Evolutionary conservation across 2,113 vertebrate genomes (phyloP).

Genomic region (Eclectus roratus): DNA sequence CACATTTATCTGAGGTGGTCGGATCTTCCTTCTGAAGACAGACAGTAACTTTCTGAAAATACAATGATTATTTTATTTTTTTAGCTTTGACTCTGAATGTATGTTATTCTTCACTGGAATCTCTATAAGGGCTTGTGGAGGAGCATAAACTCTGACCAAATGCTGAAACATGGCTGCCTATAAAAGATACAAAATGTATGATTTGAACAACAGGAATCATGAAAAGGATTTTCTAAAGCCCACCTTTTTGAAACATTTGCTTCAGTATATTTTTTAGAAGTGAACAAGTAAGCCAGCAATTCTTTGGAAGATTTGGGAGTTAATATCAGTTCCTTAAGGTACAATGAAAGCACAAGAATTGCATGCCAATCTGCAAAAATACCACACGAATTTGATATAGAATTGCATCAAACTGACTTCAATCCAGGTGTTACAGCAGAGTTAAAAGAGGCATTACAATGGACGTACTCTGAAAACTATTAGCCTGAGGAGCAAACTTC

Average conservation of each 20-base stretch:
- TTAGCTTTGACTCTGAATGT: neutral
- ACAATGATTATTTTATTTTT: neutral
- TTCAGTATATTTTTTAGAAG: neutral
- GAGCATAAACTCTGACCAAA: neutral
- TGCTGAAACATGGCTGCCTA: neutral
- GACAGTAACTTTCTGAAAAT: neutral
- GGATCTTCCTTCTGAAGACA: neutral
- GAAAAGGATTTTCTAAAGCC: neutral
- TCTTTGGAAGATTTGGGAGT: neutral
- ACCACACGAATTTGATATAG: neutral
- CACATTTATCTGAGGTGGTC: neutral
- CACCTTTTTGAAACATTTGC: neutral
- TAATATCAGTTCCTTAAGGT: neutral
- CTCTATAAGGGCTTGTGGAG: neutral
- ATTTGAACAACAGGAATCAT: neutral
- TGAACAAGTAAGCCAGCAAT: neutral
- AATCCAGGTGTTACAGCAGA: neutral
- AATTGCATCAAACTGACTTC: neutral
- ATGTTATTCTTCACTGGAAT: neutral
- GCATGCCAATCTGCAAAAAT: neutral
- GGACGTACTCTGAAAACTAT: neutral
- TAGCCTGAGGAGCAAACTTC: neutral
- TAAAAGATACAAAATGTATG: neutral
- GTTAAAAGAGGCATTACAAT: neutral
- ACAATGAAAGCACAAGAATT: neutral